These are phyloP conservation scores for Planococcus citri DNA, from an alignment of 1,140 invertebrate genomes.

Conservation along the genomic window DNA sequence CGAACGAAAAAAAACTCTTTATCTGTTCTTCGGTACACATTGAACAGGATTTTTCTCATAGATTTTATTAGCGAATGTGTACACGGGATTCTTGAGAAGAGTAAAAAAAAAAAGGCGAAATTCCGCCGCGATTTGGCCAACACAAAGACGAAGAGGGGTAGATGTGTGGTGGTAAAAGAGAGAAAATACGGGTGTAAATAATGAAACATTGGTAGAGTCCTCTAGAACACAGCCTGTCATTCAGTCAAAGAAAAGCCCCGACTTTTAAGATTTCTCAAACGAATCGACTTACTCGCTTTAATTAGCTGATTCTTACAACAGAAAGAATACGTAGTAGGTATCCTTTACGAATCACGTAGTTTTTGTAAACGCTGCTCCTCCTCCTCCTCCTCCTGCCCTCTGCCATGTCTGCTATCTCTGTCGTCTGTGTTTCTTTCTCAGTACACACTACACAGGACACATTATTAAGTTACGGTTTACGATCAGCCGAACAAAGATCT, in stretches of 20 bases:
- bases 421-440: too few species aligned
- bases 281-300: background rate
- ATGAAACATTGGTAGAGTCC: background rate
- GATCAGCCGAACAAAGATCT: conserved; percentile 1
- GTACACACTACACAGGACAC: background rate
- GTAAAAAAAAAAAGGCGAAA: too few species aligned
- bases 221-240: background rate
- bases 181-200: background rate
- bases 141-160: too few species aligned
- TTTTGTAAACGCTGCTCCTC: background rate
- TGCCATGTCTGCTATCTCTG: too few species aligned
- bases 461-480: background rate
- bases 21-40: background rate
- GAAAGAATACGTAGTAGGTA: too few species aligned
- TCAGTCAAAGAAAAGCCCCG: background rate
- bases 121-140: conserved; percentile 3
- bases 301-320: background rate
- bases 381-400: too few species aligned
- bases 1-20: background rate
- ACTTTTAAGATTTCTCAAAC: background rate
- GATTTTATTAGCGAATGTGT: background rate
- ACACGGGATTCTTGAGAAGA: background rate
- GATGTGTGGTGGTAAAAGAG: background rate
- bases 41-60: too few species aligned
- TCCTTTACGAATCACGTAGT: background rate